Evolutionary conservation across 1,140 invertebrate genomes (phyloP).

Genomic region (Drosophila sechellia): DNA sequence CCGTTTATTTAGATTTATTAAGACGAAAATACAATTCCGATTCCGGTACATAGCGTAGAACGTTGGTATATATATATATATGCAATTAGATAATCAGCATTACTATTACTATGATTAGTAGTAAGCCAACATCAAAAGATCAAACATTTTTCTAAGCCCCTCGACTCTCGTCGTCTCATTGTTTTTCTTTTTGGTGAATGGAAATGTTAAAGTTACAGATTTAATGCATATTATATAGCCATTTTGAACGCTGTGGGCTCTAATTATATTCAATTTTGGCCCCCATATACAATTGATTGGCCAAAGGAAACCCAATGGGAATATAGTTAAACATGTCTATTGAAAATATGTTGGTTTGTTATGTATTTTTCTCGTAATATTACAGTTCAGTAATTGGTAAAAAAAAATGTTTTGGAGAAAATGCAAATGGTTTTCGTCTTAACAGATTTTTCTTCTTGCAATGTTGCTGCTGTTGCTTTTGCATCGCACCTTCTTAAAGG

Average conservation of each 20-base stretch:
- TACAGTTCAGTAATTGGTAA: conserved; percentile 77
- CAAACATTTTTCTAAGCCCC: conserved; percentile 14
- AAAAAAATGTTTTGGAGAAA: conserved; percentile 69
- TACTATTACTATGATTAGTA: neutral
- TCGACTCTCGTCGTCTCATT: neutral
- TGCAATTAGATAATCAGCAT: conserved; percentile 14
- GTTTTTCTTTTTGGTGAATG: neutral
- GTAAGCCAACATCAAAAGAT: conserved; percentile 11
- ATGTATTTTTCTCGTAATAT: conserved; percentile 73
- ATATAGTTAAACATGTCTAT: conserved; percentile 58
- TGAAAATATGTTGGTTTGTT: conserved; percentile 67
- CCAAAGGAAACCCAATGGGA: conserved; percentile 17
- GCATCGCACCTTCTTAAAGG: conserved; percentile 85
- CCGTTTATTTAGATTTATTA: conserved; percentile 60
- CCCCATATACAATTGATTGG: conserved; percentile 25
- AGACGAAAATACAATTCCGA: conserved; percentile 67
- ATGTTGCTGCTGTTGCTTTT: neutral
- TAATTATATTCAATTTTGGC: conserved; percentile 14
- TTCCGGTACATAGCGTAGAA: conserved; percentile 42
- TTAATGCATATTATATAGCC: conserved; percentile 1
- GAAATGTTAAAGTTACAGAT: conserved; percentile 32
- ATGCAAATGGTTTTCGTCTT: conserved; percentile 75
- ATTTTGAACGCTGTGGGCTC: neutral
- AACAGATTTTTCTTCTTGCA: conserved; percentile 44
- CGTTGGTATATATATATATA: conserved; percentile 30